Percentiles rank a stretch among this genome's conserved stretches.
Evolutionary conservation across 2,888 invertebrate species (phyloP).

Genomic region (Thera obeliscata): DNA sequence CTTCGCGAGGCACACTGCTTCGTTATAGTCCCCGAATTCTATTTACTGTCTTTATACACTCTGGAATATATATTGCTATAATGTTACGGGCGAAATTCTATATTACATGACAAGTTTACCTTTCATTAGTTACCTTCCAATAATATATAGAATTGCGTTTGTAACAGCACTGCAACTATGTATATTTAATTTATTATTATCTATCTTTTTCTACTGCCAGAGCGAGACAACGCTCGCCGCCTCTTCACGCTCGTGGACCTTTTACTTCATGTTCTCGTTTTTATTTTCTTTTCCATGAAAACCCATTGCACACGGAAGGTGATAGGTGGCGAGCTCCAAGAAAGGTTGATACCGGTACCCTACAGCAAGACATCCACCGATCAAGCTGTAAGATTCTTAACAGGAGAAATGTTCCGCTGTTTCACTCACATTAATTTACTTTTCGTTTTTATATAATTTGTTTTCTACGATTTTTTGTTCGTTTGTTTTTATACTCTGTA

Average conservation of each 20-base stretch:
- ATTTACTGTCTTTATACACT: slow-evolving; percentile 56
- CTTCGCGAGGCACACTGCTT: slow-evolving; percentile 81
- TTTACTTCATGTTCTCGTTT: slow-evolving; percentile 83
- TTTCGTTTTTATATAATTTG: slow-evolving; percentile 66
- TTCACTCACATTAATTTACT: slow-evolving; percentile 71
- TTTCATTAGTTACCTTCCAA: background rate
- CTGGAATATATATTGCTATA: slow-evolving; percentile 60
- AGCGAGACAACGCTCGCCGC: slow-evolving; percentile 42
- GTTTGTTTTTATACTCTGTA: slow-evolving; percentile 69
- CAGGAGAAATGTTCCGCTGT: slow-evolving; percentile 60
- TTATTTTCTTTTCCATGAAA: slow-evolving; percentile 90
- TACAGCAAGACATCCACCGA: slow-evolving; percentile 99
- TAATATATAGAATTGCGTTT: slow-evolving; percentile 49
- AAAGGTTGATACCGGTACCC: slow-evolving; percentile 99
- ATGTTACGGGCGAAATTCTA: slow-evolving; percentile 64
- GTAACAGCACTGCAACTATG: slow-evolving; percentile 49
- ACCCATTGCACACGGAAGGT: slow-evolving; percentile 97
- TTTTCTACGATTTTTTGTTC: slow-evolving; percentile 53
- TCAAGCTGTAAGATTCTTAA: slow-evolving; percentile 97
- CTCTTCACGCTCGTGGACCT: slow-evolving; percentile 58
- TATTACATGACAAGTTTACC: slow-evolving; percentile 15
- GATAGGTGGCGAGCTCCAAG: slow-evolving; percentile 99
- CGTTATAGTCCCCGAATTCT: slow-evolving; percentile 66
- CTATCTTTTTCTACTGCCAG: slow-evolving; percentile 36
- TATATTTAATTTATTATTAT: slow-evolving; percentile 42